Percentiles rank a stretch among this genome's conserved stretches.
Conservation (phyloP, 2,888 invertebrate species). For the Acanthopleura granulata region DNA sequence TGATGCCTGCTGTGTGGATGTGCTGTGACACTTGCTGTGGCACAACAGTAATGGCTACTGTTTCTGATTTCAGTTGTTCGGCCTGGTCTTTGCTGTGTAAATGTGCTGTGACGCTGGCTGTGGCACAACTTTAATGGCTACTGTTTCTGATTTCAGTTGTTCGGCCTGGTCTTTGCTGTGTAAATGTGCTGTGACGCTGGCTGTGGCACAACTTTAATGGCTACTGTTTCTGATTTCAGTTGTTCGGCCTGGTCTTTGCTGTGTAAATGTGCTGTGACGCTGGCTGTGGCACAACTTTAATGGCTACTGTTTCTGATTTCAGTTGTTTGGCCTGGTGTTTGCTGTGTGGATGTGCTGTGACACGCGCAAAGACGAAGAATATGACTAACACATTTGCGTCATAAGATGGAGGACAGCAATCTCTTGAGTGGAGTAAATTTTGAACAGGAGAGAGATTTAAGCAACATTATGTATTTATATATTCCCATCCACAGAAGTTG, state of each 20-base stretch:
- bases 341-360: constrained; percentile 66
- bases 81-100: constrained; percentile 58
- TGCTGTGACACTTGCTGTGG: constrained; percentile 68
- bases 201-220: constrained; percentile 29
- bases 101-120: constrained; percentile 67
- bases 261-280: constrained; percentile 67
- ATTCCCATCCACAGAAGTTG: no score
- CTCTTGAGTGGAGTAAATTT: no score
- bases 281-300: background rate
- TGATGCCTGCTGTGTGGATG: constrained; percentile 61
- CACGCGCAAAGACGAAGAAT: constrained; percentile 67
- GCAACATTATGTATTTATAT: no score
- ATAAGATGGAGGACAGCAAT: no score
- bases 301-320: constrained; percentile 40
- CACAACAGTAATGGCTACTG: constrained; percentile 41
- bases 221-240: constrained; percentile 48
- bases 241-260: constrained; percentile 59
- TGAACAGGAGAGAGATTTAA: no score
- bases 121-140: no score
- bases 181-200: constrained; percentile 65
- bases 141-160: constrained; percentile 52
- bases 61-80: constrained; percentile 58
- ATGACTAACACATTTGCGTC: constrained; percentile 19
- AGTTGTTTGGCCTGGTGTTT: constrained; percentile 63
- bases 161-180: constrained; percentile 59